Percentiles rank a stretch among this genome's conserved stretches.
Conservation (phyloP, 2,888 invertebrate genomes). For the Steinernema hermaphroditum region DNA sequence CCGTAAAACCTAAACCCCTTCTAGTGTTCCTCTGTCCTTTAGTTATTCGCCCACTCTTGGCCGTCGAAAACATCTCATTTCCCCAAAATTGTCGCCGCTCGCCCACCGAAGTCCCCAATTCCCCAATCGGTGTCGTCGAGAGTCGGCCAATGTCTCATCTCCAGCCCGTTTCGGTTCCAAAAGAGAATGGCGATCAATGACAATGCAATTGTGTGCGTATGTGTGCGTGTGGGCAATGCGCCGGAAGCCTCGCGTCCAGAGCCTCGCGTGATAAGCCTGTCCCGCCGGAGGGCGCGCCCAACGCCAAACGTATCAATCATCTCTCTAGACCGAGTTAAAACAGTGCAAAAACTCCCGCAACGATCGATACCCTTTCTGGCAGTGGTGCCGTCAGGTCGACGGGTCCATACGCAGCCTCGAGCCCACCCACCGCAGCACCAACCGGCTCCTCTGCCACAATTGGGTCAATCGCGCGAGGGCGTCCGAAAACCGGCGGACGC, state of each 20-base stretch:
- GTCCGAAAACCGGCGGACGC: not conserved
- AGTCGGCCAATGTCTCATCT: too few species aligned
- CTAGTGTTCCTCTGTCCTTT: too few species aligned
- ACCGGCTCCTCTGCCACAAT: not conserved
- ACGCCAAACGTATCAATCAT: constrained; percentile 18
- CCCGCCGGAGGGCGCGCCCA: not conserved
- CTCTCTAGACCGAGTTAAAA: not conserved
- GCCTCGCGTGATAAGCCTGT: too few species aligned
- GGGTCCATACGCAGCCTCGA: too few species aligned
- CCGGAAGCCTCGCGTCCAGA: too few species aligned
- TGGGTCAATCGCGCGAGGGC: constrained; percentile 5
- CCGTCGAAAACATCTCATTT: not conserved
- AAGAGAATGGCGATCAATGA: not conserved
- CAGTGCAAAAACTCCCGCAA: constrained; percentile 10
- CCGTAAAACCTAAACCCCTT: too few species aligned
- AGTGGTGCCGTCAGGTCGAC: too few species aligned
- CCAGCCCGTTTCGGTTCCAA: not conserved
- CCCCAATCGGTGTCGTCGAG: not conserved
- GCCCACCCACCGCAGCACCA: not conserved
- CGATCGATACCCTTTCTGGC: constrained; percentile 11
- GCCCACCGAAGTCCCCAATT: not conserved
- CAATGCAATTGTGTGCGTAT: constrained; percentile 1
- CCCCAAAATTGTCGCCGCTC: not conserved
- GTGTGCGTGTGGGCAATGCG: not conserved
- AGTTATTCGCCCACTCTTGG: too few species aligned